Conservation (phyloP, 2,888 invertebrate genomes). For the Anaspis maculata region DNA sequence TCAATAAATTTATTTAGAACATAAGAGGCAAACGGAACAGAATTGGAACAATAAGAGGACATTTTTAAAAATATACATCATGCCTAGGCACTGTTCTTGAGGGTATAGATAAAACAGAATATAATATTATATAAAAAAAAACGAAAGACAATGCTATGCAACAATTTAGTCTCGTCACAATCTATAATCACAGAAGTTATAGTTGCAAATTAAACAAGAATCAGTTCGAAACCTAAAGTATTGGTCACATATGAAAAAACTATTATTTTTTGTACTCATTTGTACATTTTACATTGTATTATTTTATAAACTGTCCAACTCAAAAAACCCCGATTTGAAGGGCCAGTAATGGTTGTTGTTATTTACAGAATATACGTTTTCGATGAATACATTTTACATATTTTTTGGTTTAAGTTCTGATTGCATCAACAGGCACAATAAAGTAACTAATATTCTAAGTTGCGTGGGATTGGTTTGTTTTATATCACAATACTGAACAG, state of each 20-base stretch:
- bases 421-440: constrained; percentile 39
- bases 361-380: constrained; percentile 21
- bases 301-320: constrained; percentile 18
- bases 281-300: constrained; percentile 17
- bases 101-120: too few relatives aligned
- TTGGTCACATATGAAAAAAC: constrained; percentile 29
- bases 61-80: constrained; percentile 40
- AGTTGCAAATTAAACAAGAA: constrained; percentile 23
- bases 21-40: constrained; percentile 34
- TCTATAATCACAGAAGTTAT: constrained; percentile 38
- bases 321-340: too few relatives aligned
- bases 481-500: constrained; percentile 38
- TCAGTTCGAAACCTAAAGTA: constrained; percentile 16
- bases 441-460: constrained; percentile 35
- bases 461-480: constrained; percentile 24
- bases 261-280: constrained; percentile 31
- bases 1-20: constrained; percentile 28
- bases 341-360: too few relatives aligned
- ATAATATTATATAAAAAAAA: constrained; percentile 29
- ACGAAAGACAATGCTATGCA: constrained; percentile 29
- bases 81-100: constrained; percentile 40
- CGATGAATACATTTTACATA: constrained; percentile 33
- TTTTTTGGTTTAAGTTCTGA: constrained; percentile 32
- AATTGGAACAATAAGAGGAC: constrained; percentile 31
- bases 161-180: constrained; percentile 37